These are phyloP conservation scores for Bursaphelenchus okinawaensis DNA, from an alignment of 2,888 invertebrate genomes.

Conservation along the genomic window DNA sequence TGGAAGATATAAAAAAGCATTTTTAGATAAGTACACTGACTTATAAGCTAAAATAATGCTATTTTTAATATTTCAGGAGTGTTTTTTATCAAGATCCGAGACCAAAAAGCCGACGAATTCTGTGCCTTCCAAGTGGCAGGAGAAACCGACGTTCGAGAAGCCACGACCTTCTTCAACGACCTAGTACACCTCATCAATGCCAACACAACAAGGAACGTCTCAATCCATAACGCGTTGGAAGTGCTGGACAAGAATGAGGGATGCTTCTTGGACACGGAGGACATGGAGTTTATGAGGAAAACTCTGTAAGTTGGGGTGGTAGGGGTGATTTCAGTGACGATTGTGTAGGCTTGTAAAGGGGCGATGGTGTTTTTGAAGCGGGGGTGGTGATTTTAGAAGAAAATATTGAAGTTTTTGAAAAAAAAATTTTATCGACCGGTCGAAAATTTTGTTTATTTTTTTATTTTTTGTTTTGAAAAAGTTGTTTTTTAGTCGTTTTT, in stretches of 20 bases:
- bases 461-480: neutral
- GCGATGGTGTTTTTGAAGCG: neutral
- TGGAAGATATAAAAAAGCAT: too few species aligned
- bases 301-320: neutral
- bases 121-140: slow-evolving; percentile 19
- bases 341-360: neutral
- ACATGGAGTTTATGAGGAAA: neutral
- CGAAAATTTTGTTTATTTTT: neutral
- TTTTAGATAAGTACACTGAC: too few species aligned
- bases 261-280: neutral
- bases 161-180: neutral
- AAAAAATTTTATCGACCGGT: neutral
- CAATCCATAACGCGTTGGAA: neutral
- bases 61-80: slow-evolving; percentile 15
- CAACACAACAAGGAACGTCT: neutral
- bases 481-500: too few species aligned
- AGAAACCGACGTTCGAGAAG: neutral
- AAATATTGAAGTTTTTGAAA: neutral
- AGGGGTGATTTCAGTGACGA: neutral
- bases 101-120: slow-evolving; percentile 24
- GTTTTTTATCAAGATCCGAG: slow-evolving; percentile 26
- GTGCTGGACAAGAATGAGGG: neutral
- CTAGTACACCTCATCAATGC: neutral
- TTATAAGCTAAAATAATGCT: too few species aligned
- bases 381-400: neutral